Evolutionary conservation across 2,888 invertebrate species (phyloP).

Genomic region (Bimastos eiseni): DNA sequence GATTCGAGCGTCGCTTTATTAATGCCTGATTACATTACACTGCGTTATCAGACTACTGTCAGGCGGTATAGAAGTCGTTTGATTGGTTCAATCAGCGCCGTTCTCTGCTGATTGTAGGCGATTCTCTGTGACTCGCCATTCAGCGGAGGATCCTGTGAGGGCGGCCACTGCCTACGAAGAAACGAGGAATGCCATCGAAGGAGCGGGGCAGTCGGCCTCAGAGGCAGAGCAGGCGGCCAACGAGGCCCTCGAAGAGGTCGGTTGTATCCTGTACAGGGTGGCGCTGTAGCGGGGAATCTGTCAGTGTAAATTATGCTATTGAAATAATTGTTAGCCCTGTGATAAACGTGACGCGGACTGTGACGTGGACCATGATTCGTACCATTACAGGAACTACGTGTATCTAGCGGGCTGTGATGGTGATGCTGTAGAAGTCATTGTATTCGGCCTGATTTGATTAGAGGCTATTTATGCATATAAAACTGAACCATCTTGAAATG

Average conservation of each 20-base stretch:
- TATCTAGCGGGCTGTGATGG: too few relatives aligned
- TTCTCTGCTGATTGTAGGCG: conserved; percentile 33
- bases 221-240: conserved; percentile 68
- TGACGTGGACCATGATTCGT: too few relatives aligned
- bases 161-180: conserved; percentile 55
- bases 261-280: not conserved
- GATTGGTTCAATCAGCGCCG: not conserved
- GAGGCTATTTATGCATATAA: too few relatives aligned
- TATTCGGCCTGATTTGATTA: too few relatives aligned
- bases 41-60: too few relatives aligned
- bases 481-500: too few relatives aligned
- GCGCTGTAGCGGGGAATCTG: not conserved
- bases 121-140: conserved; percentile 51
- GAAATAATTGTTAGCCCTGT: not conserved
- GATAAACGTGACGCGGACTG: too few relatives aligned
- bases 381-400: too few relatives aligned
- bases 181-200: conserved; percentile 59
- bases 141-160: conserved; percentile 52
- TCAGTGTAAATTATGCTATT: not conserved
- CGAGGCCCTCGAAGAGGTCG: conserved; percentile 62
- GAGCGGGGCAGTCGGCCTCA: conserved; percentile 70
- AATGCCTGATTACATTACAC: too few relatives aligned
- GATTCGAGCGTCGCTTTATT: too few relatives aligned
- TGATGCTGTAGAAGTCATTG: too few relatives aligned
- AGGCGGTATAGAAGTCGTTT: not conserved